phyloP scores from a whole-genome alignment of 2,113 vertebrate genomes.

The Neoarius graeffei region DNA sequence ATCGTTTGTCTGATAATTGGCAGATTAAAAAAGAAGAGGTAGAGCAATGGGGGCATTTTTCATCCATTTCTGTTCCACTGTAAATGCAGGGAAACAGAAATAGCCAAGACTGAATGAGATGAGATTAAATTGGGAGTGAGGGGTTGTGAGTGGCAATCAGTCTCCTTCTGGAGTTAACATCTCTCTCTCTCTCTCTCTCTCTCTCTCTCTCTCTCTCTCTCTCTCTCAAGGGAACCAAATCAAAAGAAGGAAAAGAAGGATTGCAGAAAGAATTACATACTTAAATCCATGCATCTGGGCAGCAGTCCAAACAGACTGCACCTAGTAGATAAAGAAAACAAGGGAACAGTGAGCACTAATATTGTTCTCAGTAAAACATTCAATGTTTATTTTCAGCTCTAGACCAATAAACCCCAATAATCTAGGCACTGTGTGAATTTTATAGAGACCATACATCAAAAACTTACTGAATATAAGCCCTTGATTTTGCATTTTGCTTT shows the following conservation, averaged over 20 bases:
- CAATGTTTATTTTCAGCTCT: conserved; percentile 39
- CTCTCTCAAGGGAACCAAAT: conserved; percentile 18
- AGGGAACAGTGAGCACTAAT: conserved; percentile 54
- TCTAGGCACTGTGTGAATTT: conserved; percentile 1
- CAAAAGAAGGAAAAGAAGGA: conserved; percentile 34
- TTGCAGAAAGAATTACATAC: conserved; percentile 46
- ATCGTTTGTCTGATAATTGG: conserved; percentile 59
- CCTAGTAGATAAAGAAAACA: conserved; percentile 62
- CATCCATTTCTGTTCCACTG: conserved; percentile 26
- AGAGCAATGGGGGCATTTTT: conserved; percentile 33
- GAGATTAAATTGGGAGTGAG: conserved; percentile 34
- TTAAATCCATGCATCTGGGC: conserved; percentile 70
- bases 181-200: conserved; percentile 24
- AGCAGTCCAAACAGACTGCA: conserved; percentile 65
- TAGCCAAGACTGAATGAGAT: conserved; percentile 31
- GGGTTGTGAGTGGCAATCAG: conserved; percentile 26
- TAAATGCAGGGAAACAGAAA: conserved; percentile 18
- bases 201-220: neutral
- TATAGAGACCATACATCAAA: conserved; percentile 14
- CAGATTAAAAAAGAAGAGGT: conserved; percentile 11
- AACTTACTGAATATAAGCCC: neutral
- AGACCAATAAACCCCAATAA: conserved; percentile 32
- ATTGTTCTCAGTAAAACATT: conserved; percentile 62
- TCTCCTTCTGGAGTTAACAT: conserved; percentile 22
- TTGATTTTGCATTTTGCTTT: neutral